Evolutionary conservation across 2,797 vertebrate genomes (phyloP), one percentile per base, ranked within the genome.

Genomic region (Rhabdophis nuchalis): DNA sequence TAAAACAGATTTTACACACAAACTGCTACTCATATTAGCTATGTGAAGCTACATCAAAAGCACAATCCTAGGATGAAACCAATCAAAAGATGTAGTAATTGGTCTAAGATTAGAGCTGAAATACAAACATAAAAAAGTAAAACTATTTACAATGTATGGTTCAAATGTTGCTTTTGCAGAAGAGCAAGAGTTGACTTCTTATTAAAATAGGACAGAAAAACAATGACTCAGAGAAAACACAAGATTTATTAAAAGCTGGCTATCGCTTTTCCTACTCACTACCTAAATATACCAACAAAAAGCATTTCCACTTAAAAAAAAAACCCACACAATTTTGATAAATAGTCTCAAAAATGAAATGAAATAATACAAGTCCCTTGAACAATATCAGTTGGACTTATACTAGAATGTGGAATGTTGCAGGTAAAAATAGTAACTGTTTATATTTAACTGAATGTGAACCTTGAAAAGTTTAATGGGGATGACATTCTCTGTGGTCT

Each of bases 1-100:
- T 96, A 96, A 96, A 97, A 98, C 97, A 97, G 96, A 97, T 97
- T 97, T 97, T 97, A 97, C 97, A 97, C 97, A 97, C 97, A 98
- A 97, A 96, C 94, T 97, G 96, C 95, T 96, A 96, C 96, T 96
- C 96, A 97, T 97, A 95, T 95, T 56, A 96, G 97, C 97, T 97
- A 93, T 97, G 95, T 97, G 97, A 97, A 97, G 95, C 95, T 97
- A 97, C 97, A 97, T 96, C 96, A 96, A 97, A 96, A 97, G 96
- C 97, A 97, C 96, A 97, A 95, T 93, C 96, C 96, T 97, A 97
- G 95, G 94, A 89, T 96, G 96, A 96, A 97, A 96, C 93, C 1
- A 18, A 68, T 93, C 95, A 96, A 96, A 96, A 97, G 96, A 97
- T 96, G 97, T 95, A 91, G 68, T 88, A 88, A 93, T 68, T 53